These are phyloP conservation scores for Beroe forskalii DNA, from an alignment of 37 sponge, comb jelly and placozoan species.

Conservation along the genomic window DNA sequence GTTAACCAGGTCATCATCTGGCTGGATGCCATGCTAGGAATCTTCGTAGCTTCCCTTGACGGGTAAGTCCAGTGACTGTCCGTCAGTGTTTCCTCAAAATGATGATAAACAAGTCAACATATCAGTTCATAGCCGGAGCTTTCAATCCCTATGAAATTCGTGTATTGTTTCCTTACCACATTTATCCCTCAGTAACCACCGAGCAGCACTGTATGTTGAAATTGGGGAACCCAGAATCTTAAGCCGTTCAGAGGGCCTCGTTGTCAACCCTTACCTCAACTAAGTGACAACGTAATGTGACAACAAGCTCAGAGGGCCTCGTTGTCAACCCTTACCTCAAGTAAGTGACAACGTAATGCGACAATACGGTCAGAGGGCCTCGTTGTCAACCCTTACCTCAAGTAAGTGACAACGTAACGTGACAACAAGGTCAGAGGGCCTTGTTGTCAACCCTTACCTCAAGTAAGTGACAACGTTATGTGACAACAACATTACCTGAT, in stretches of 20 bases:
- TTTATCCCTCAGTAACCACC: too few relatives aligned
- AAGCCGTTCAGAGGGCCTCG: neutral
- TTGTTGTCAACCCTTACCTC: neutral
- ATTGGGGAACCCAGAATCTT: neutral
- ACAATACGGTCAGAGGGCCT: neutral
- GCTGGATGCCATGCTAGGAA: neutral
- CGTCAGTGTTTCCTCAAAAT: too few relatives aligned
- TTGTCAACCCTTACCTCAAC: neutral
- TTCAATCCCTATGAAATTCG: too few relatives aligned
- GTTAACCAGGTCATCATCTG: conserved; percentile 13
- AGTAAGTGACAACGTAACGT: too few relatives aligned
- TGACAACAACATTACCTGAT: too few relatives aligned
- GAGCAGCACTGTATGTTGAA: neutral
- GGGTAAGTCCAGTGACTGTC: neutral
- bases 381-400: neutral
- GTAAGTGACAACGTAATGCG: too few relatives aligned
- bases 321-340: neutral
- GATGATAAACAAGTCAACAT: too few relatives aligned
- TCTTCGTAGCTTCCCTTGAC: conserved; percentile 40
- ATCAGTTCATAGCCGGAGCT: too few relatives aligned
- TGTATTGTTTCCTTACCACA: too few relatives aligned
- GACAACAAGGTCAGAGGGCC: neutral
- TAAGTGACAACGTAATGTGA: too few relatives aligned
- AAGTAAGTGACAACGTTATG: too few relatives aligned
- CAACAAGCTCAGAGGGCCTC: neutral